Percentiles rank a stretch among this genome's conserved stretches.
Conservation (phyloP, 30 jellyfish, hydroid and myxozoan genomes). For the Chrysaora quinquecirrha region DNA sequence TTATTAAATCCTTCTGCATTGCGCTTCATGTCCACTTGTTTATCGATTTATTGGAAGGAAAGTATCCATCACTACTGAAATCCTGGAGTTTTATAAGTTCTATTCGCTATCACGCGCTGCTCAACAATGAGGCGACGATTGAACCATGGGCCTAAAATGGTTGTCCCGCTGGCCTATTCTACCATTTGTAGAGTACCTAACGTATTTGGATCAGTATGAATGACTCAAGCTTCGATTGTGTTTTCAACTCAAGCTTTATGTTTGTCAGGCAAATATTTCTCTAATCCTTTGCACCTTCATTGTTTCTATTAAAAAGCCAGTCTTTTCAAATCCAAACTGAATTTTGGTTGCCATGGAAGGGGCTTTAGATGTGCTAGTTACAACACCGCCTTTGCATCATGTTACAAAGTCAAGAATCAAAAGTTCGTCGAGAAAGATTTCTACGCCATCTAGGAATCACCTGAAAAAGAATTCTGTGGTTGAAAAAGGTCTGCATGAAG, state of each 20-base stretch:
- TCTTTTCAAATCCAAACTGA: neutral
- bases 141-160: no score
- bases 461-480: constrained; percentile 37
- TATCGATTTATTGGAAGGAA: no score
- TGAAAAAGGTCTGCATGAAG: neutral
- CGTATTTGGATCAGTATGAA: no score
- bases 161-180: no score
- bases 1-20: no score
- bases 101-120: no score
- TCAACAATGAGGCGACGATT: no score
- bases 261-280: neutral
- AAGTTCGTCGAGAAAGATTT: constrained; percentile 47
- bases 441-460: constrained; percentile 46
- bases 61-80: no score
- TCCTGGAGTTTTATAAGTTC: no score
- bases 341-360: constrained; percentile 54
- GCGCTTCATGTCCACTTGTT: no score
- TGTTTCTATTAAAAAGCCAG: neutral
- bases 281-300: neutral
- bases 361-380: constrained; percentile 51
- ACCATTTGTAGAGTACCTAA: no score
- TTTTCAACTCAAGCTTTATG: neutral
- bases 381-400: constrained; percentile 52
- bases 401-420: constrained; percentile 57
- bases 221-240: no score